A percentile compares a stretch with the other conserved stretches of the same genome.
These are phyloP conservation scores for Limnephilus marmoratus DNA, from an alignment of 2,888 invertebrate genomes.

Conservation along the genomic window DNA sequence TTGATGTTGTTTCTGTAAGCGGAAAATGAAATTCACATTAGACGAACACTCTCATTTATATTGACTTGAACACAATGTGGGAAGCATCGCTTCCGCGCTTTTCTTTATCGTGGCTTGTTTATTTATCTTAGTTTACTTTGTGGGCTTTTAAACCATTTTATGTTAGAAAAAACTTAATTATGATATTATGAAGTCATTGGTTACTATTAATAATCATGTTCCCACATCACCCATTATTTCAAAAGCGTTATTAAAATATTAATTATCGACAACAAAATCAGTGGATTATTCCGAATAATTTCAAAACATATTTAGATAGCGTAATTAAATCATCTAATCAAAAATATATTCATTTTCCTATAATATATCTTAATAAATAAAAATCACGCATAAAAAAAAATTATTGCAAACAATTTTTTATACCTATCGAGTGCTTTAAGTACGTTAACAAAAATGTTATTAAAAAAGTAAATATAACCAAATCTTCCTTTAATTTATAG, in stretches of 20 bases:
- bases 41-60: neutral
- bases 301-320: too few relatives aligned
- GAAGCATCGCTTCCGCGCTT: neutral
- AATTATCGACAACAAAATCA: too few relatives aligned
- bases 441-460: too few relatives aligned
- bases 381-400: neutral
- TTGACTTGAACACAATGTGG: neutral
- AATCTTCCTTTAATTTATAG: neutral
- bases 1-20: neutral
- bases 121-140: neutral
- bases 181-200: neutral
- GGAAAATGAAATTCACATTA: slow-evolving; percentile 8
- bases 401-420: neutral
- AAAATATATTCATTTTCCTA: too few relatives aligned
- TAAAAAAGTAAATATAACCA: neutral
- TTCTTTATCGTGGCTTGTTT: neutral
- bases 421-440: neutral
- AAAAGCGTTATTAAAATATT: too few relatives aligned
- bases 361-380: neutral
- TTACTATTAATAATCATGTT: neutral
- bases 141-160: neutral
- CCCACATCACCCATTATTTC: too few relatives aligned
- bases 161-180: neutral
- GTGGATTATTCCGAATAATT: too few relatives aligned
- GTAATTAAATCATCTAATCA: too few relatives aligned